Conservation (phyloP, 37 sponge, comb jelly and placozoan species). For the Cliona cf. orientalis region DNA sequence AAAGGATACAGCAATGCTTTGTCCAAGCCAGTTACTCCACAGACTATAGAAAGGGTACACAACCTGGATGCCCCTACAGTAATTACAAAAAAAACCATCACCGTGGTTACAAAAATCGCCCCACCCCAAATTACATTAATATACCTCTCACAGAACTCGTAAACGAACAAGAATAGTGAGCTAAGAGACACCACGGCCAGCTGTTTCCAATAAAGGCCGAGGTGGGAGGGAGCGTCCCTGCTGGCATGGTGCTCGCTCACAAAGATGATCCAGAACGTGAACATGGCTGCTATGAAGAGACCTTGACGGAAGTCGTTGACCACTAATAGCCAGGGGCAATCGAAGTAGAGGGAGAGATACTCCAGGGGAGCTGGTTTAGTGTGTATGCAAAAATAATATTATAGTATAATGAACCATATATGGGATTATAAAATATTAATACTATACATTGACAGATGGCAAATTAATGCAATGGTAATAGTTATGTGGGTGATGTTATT, state of each 20-base stretch:
- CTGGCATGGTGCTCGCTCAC: slow-evolving; percentile 57
- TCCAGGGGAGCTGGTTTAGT: slow-evolving; percentile 63
- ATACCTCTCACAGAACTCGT: slow-evolving; percentile 88
- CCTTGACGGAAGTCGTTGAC: slow-evolving; percentile 78
- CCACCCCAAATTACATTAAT: neutral
- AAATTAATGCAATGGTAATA: neutral
- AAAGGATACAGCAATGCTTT: slow-evolving; percentile 58
- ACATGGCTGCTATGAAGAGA: slow-evolving; percentile 52
- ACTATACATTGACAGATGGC: neutral
- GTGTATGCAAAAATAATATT: neutral
- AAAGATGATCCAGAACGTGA: slow-evolving; percentile 74
- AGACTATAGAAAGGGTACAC: slow-evolving; percentile 43
- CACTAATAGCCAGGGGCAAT: slow-evolving; percentile 77
- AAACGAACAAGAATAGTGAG: slow-evolving; percentile 59
- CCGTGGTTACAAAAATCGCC: too few species aligned
- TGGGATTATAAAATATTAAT: too few species aligned
- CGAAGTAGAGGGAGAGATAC: slow-evolving; percentile 48
- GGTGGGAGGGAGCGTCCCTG: neutral
- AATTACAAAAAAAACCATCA: neutral
- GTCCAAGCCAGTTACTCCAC: slow-evolving; percentile 50
- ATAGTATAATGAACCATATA: neutral
- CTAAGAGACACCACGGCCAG: slow-evolving; percentile 38
- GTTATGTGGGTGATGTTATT: too few species aligned
- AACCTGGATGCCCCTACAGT: slow-evolving; percentile 34
- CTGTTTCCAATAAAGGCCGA: slow-evolving; percentile 72